A percentile compares a stretch with the other conserved stretches of the same genome.
Conservation (phyloP, 2,797 vertebrate genomes). For the Fratercula arctica region DNA sequence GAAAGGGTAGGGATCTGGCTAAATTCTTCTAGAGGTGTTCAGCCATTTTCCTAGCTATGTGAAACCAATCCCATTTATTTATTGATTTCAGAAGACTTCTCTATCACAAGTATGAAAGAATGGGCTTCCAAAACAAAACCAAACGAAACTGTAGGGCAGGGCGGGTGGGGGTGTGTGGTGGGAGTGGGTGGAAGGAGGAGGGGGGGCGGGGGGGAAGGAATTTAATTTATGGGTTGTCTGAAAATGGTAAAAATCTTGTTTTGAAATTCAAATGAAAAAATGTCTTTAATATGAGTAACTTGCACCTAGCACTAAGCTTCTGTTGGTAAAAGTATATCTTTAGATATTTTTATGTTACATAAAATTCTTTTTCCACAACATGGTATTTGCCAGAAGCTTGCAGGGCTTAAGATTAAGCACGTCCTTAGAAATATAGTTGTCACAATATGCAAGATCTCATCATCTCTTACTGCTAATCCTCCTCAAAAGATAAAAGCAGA, state of each 20-base stretch:
- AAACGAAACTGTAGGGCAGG: not conserved
- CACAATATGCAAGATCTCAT: not conserved
- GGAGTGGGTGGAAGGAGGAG: no score
- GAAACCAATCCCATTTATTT: not conserved
- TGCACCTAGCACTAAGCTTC: not conserved
- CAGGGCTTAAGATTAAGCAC: not conserved
- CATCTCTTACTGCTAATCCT: not conserved
- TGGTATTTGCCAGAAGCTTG: not conserved
- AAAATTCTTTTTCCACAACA: not conserved
- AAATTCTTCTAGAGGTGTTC: not conserved
- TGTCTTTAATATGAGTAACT: not conserved
- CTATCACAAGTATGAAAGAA: not conserved
- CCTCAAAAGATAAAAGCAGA: not conserved
- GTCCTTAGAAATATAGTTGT: not conserved
- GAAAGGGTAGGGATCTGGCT: not conserved
- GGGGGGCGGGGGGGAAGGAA: no score
- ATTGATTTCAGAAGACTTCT: not conserved
- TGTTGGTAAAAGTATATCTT: not conserved
- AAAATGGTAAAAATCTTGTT: not conserved
- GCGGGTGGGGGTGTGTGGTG: no score
- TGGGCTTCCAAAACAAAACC: not conserved
- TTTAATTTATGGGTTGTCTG: not conserved
- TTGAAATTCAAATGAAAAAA: not conserved
- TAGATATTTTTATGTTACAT: not conserved
- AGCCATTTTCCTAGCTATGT: not conserved